Conservation (phyloP, 2,888 invertebrate species). For the Phengaris alcon region DNA sequence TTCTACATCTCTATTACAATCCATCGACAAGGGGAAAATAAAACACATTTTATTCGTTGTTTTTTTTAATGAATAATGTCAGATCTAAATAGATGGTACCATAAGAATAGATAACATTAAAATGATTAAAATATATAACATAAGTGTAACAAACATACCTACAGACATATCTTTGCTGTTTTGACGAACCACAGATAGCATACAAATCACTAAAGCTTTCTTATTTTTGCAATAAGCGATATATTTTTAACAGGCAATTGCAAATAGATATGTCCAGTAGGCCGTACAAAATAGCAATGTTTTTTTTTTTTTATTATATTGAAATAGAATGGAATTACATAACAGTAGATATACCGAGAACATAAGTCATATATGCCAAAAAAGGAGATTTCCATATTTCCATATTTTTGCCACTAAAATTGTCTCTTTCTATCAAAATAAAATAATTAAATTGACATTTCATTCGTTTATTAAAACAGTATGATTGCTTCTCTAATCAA, state of each 20-base stretch:
- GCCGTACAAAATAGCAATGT: constrained; percentile 5
- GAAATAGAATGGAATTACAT: no score
- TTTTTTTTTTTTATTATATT: background rate
- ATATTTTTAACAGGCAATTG: background rate
- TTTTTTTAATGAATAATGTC: constrained; percentile 69
- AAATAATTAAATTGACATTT: background rate
- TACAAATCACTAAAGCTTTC: constrained; percentile 8
- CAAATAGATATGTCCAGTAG: background rate
- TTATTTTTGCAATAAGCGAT: background rate
- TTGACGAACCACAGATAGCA: background rate
- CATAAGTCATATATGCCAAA: no score
- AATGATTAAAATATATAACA: constrained; percentile 24
- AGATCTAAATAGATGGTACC: constrained; percentile 45
- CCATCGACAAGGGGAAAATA: constrained; percentile 38
- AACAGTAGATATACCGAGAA: background rate
- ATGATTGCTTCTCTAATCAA: no score
- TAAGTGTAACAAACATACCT: constrained; percentile 25
- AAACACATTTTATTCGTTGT: constrained; percentile 53
- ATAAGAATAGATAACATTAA: constrained; percentile 49
- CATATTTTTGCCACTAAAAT: background rate
- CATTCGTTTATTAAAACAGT: background rate
- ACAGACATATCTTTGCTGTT: constrained; percentile 15
- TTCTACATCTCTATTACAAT: background rate
- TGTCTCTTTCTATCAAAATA: background rate
- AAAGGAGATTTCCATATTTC: no score